phyloP scores from a whole-genome alignment of 1,140 invertebrate genomes.

The Drosophila subobscura region DNA sequence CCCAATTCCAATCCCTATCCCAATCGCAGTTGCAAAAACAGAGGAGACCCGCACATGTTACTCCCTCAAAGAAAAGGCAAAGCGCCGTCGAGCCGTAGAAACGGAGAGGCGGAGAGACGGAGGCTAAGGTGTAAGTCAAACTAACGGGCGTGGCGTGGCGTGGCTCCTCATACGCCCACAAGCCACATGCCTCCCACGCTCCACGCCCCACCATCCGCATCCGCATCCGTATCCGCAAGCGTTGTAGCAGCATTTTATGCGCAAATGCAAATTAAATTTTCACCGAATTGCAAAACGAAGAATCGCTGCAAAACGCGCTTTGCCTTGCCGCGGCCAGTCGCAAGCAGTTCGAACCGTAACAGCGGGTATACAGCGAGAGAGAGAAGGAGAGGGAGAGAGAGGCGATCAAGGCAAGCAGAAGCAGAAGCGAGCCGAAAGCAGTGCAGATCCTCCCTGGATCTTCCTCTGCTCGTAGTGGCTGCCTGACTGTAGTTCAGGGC shows the following conservation, averaged over 20 bases:
- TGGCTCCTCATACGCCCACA: background rate
- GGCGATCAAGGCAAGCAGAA: too few relatives aligned
- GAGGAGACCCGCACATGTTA: constrained; percentile 33
- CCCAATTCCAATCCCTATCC: too few relatives aligned
- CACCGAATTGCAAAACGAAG: constrained; percentile 47
- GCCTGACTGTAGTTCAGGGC: background rate
- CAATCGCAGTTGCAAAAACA: background rate
- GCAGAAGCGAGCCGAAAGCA: too few relatives aligned
- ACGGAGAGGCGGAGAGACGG: background rate
- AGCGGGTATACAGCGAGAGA: background rate
- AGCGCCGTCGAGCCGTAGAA: too few relatives aligned
- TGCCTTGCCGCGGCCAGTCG: constrained; percentile 55
- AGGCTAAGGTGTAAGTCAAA: constrained; percentile 56
- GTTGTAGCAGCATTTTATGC: constrained; percentile 67
- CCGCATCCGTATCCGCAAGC: constrained; percentile 21
- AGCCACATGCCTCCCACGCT: too few relatives aligned
- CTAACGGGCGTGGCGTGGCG: constrained; percentile 36
- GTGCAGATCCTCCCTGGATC: too few relatives aligned
- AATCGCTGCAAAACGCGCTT: constrained; percentile 37
- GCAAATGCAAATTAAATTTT: constrained; percentile 81
- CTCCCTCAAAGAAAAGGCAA: constrained; percentile 23
- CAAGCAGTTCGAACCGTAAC: background rate
- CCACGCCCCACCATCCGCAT: too few relatives aligned
- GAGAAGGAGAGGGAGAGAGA: too few relatives aligned
- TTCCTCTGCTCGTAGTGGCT: too few relatives aligned